Evolutionary conservation across 1,140 invertebrate species (phyloP).

Genomic region (Zaprionus davidi): DNA sequence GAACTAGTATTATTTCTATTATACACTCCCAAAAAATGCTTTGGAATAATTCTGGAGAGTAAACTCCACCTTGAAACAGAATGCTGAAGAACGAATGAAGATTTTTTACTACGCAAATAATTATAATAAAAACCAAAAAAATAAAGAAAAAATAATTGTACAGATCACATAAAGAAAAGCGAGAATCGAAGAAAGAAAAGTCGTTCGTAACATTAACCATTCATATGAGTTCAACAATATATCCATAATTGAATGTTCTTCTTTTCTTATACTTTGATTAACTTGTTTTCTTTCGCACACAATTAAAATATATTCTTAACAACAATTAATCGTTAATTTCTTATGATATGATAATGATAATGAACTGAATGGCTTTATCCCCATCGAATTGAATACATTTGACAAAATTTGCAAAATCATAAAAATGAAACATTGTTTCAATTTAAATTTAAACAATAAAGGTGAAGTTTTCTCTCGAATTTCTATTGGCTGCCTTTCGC

Average conservation of each 20-base stretch:
- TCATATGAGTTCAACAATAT: slow-evolving; percentile 62
- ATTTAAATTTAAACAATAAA: slow-evolving; percentile 52
- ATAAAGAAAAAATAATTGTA: slow-evolving; percentile 59
- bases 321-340: slow-evolving; percentile 77
- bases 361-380: slow-evolving; percentile 72
- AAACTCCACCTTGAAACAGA: slow-evolving; percentile 79
- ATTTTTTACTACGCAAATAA: slow-evolving; percentile 57
- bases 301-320: slow-evolving; percentile 72
- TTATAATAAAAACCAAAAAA: slow-evolving; percentile 37
- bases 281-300: slow-evolving; percentile 70
- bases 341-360: slow-evolving; percentile 48
- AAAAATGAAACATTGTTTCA: slow-evolving; percentile 36
- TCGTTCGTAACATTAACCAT: slow-evolving; percentile 80
- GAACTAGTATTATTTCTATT: slow-evolving; percentile 33
- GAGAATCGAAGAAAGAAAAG: slow-evolving; percentile 48
- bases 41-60: slow-evolving; percentile 69
- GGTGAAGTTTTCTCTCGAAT: slow-evolving; percentile 84
- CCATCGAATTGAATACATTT: slow-evolving; percentile 56
- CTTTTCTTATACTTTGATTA: slow-evolving; percentile 72
- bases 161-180: slow-evolving; percentile 48
- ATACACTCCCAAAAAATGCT: slow-evolving; percentile 49
- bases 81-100: slow-evolving; percentile 77
- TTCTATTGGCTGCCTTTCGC: slow-evolving; percentile 60
- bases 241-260: slow-evolving; percentile 75
- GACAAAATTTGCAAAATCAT: slow-evolving; percentile 42